A percentile compares a stretch with the other conserved stretches of the same genome.
Conservation (phyloP, 2,113 vertebrate species). For the Silurus asotus region DNA sequence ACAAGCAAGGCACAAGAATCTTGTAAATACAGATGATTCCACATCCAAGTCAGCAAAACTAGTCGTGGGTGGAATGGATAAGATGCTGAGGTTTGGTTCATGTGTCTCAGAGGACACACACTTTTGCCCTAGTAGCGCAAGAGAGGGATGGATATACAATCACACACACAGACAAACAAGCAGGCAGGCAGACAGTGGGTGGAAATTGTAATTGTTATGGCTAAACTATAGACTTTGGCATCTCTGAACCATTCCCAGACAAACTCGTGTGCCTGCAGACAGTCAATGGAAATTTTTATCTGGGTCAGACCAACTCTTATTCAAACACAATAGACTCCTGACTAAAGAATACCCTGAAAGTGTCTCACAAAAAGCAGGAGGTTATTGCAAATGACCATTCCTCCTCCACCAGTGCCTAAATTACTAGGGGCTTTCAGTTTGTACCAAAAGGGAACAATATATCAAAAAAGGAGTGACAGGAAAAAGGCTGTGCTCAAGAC, state of each 20-base stretch:
- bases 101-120: neutral
- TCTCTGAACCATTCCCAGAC: neutral
- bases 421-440: conserved; percentile 19
- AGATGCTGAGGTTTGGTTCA: neutral
- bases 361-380: neutral
- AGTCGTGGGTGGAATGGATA: no score
- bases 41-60: no score
- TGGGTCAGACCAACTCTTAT: neutral
- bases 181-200: neutral
- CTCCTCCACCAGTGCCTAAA: conserved; percentile 2
- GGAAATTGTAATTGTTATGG: neutral
- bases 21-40: no score
- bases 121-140: no score
- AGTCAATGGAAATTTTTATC: neutral
- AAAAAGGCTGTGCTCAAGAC: conserved; percentile 36
- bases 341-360: neutral
- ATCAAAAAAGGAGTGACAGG: conserved; percentile 40
- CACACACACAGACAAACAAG: no score
- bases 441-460: conserved; percentile 19
- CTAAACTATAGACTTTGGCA: neutral
- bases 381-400: neutral
- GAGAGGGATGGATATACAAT: no score
- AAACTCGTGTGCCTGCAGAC: neutral
- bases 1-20: no score
- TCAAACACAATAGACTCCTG: neutral